These are phyloP conservation scores for Pachyrhynchus sulphureomaculatus DNA, from an alignment of 1,140 invertebrate species.

Conservation along the genomic window DNA sequence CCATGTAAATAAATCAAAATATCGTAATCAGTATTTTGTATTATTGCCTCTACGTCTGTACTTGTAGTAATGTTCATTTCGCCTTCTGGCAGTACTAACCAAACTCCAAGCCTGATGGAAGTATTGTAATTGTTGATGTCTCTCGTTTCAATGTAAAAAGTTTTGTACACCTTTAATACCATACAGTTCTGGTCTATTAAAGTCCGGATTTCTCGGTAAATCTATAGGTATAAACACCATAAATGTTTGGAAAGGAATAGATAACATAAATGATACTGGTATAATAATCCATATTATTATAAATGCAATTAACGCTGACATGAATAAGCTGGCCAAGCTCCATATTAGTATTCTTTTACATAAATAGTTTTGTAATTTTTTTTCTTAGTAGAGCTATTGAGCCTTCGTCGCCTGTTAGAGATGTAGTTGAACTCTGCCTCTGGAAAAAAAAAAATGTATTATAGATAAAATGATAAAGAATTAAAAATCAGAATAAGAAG, in stretches of 20 bases:
- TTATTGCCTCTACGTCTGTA: conserved; percentile 17
- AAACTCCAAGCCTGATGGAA: conserved; percentile 37
- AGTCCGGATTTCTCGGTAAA: conserved; percentile 28
- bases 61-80: conserved; percentile 23
- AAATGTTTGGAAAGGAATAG: conserved; percentile 36
- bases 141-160: conserved; percentile 36
- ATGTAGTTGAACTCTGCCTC: neutral
- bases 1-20: conserved; percentile 45
- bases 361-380: neutral
- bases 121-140: conserved; percentile 26
- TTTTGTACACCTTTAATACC: conserved; percentile 34
- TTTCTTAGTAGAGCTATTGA: neutral
- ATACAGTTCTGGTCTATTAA: conserved; percentile 32
- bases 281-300: conserved; percentile 38
- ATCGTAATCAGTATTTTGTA: conserved; percentile 21
- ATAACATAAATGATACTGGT: conserved; percentile 42
- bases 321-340: neutral
- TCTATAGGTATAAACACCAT: conserved; percentile 24
- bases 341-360: neutral
- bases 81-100: conserved; percentile 39
- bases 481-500: too few relatives aligned
- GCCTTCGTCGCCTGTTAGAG: neutral
- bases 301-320: neutral
- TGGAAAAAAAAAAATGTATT: neutral
- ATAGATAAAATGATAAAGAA: too few relatives aligned